A percentile compares a stretch with the other conserved stretches of the same genome.
Evolutionary conservation across 2,797 vertebrate species (phyloP).

Genomic region (Poeciliopsis turneri): DNA sequence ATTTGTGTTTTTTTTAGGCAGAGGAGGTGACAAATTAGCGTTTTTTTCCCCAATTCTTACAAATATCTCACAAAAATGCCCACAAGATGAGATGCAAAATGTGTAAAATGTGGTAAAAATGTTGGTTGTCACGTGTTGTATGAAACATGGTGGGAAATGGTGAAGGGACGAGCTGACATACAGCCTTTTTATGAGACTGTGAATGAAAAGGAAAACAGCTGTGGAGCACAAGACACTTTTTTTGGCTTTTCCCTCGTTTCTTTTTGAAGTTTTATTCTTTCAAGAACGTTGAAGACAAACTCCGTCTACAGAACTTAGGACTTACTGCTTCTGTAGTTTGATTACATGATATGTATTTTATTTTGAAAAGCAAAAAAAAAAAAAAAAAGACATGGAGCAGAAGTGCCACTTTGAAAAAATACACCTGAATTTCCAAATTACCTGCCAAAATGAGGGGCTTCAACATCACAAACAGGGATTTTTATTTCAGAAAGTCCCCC

Average conservation of each 20-base stretch:
- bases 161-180: neutral
- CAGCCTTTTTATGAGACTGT: neutral
- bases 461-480: neutral
- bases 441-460: neutral
- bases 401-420: neutral
- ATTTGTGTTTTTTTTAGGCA: neutral
- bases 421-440: neutral
- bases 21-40: neutral
- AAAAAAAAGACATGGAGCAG: neutral
- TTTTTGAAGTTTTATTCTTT: neutral
- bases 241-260: neutral
- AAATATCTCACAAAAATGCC: neutral
- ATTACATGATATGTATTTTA: neutral
- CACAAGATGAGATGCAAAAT: neutral
- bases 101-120: neutral
- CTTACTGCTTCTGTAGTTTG: neutral
- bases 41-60: neutral
- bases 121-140: neutral
- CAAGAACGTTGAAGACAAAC: neutral
- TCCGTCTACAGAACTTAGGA: neutral
- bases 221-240: slow-evolving; percentile 19
- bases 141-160: neutral
- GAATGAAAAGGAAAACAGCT: neutral
- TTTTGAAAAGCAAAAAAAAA: neutral
- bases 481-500: neutral